Percentiles rank a stretch among this genome's conserved stretches.
Evolutionary conservation across 64 coral and sea anemone species (phyloP).

Genomic region (Astreopora myriophthalma): DNA sequence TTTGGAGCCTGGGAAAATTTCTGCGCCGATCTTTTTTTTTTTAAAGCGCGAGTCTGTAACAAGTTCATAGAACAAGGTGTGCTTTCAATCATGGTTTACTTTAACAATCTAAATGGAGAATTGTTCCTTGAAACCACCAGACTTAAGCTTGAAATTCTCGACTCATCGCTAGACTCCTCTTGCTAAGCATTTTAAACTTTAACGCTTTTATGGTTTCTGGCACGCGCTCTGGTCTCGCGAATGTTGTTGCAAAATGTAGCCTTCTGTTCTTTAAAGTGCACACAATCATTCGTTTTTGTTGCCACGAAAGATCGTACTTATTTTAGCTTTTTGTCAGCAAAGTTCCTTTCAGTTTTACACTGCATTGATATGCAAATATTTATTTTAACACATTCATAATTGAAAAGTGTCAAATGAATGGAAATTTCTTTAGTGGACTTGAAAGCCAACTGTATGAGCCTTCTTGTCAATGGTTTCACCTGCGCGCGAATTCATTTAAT

Average conservation of each 20-base stretch:
- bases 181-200: conserved; percentile 7
- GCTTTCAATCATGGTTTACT: neutral
- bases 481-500: neutral
- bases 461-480: neutral
- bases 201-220: neutral
- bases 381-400: conserved; percentile 28
- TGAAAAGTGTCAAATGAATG: conserved; percentile 46
- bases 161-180: neutral
- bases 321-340: neutral
- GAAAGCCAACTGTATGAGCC: neutral
- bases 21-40: neutral
- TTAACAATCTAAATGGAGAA: neutral
- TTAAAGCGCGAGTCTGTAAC: neutral
- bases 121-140: neutral
- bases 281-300: neutral
- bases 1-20: neutral
- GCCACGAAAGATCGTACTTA: neutral
- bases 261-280: neutral
- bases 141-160: no score
- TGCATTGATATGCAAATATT: conserved; percentile 38
- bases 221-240: neutral
- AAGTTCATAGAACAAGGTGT: neutral
- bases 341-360: neutral
- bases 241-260: neutral
- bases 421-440: neutral